Evolutionary conservation across 2,113 vertebrate species (phyloP).

Genomic region (Haplotaxodon microlepis): DNA sequence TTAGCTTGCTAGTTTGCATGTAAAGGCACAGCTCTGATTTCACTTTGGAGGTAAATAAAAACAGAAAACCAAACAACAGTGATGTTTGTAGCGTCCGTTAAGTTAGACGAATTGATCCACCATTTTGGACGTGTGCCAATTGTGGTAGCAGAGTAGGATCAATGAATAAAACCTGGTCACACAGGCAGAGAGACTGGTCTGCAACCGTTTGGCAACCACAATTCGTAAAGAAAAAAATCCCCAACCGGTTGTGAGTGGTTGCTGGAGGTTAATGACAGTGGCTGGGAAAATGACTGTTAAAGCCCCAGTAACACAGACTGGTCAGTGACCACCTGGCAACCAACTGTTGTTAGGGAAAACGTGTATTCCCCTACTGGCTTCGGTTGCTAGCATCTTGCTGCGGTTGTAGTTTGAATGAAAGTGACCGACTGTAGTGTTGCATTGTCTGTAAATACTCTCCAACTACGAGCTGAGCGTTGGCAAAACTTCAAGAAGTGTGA

Average conservation of each 20-base stretch:
- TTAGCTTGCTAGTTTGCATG: background rate
- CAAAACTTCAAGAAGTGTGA: background rate
- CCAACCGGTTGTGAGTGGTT: background rate
- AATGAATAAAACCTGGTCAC: background rate
- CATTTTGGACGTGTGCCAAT: background rate
- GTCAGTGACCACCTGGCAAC: background rate
- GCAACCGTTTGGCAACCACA: fast-evolving
- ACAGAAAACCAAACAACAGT: background rate
- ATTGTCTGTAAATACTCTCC: background rate
- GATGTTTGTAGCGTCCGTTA: background rate
- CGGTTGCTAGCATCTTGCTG: background rate
- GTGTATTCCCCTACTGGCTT: fast-evolving
- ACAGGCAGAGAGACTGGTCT: fast-evolving
- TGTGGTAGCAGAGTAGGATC: fast-evolving
- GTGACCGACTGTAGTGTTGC: background rate
- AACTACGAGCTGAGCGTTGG: fast-evolving
- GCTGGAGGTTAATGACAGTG: background rate
- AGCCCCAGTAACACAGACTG: background rate
- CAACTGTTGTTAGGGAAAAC: background rate
- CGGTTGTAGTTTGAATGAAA: background rate
- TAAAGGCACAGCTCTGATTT: background rate
- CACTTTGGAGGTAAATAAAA: background rate
- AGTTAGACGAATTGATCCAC: background rate
- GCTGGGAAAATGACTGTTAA: background rate
- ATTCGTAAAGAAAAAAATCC: fast-evolving